These are phyloP conservation scores for Epinotia brunnichana DNA, from an alignment of 2,888 invertebrate species.

Conservation along the genomic window DNA sequence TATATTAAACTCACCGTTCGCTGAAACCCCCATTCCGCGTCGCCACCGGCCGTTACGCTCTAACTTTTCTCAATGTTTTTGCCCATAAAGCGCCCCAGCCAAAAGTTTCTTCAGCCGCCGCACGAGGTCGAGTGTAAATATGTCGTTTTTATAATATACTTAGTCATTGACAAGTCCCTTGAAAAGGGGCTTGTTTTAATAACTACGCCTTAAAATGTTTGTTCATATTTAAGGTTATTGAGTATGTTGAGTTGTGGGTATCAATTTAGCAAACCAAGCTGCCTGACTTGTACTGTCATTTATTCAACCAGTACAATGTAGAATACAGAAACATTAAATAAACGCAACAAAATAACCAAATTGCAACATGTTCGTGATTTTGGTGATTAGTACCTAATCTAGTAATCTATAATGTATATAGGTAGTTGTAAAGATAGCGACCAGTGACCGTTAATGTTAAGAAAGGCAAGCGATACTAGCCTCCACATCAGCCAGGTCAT, in stretches of 20 bases:
- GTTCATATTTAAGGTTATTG: slow-evolving; percentile 2
- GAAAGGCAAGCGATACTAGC: slow-evolving; percentile 32
- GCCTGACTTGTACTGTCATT: background rate
- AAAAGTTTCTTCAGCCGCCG: slow-evolving; percentile 77
- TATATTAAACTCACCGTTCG: slow-evolving; percentile 80
- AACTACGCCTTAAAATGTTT: slow-evolving; percentile 53
- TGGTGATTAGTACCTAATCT: background rate
- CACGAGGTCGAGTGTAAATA: slow-evolving; percentile 82
- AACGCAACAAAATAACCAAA: background rate
- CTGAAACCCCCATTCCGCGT: slow-evolving; percentile 68
- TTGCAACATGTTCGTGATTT: background rate
- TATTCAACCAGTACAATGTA: too few relatives aligned
- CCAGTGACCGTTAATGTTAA: slow-evolving; percentile 24
- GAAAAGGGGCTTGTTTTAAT: slow-evolving; percentile 71
- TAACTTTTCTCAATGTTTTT: slow-evolving; percentile 84
- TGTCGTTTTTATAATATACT: slow-evolving; percentile 81
- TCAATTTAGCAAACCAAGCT: background rate
- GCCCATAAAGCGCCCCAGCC: slow-evolving; percentile 81
- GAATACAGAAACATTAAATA: background rate
- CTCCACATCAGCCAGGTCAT: slow-evolving; percentile 27
- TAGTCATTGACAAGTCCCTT: slow-evolving; percentile 74
- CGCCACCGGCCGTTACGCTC: slow-evolving; percentile 81
- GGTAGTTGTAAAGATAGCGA: slow-evolving; percentile 28
- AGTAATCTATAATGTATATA: background rate
- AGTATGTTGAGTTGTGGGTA: background rate